A percentile compares a stretch with the other conserved stretches of the same genome.
Evolutionary conservation across 1,140 invertebrate genomes (phyloP).

Genomic region (Zaprionus ornatus): DNA sequence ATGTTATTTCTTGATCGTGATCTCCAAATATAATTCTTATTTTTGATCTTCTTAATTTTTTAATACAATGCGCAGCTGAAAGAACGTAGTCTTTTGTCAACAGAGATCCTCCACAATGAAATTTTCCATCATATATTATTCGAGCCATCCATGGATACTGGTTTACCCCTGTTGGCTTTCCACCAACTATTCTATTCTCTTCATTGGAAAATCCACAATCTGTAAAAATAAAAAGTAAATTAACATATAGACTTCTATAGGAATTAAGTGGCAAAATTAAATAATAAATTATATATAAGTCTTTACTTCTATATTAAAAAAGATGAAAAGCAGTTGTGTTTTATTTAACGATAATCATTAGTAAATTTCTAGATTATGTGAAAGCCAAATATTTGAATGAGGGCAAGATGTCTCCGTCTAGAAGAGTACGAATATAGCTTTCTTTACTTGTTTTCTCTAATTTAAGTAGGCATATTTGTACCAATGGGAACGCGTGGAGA

Average conservation of each 20-base stretch:
- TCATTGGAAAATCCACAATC: slow-evolving; percentile 90
- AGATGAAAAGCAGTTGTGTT: too few relatives aligned
- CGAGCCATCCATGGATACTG: slow-evolving; percentile 94
- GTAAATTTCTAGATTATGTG: neutral
- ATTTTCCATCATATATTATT: slow-evolving; percentile 91
- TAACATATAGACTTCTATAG: too few relatives aligned
- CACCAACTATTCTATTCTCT: slow-evolving; percentile 88
- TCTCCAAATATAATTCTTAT: slow-evolving; percentile 92
- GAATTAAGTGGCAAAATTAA: too few relatives aligned
- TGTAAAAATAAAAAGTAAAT: slow-evolving; percentile 84
- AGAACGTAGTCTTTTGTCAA: slow-evolving; percentile 89
- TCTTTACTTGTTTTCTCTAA: slow-evolving; percentile 8
- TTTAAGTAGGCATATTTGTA: neutral
- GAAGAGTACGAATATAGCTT: neutral
- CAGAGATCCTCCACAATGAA: slow-evolving; percentile 95
- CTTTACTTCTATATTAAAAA: too few relatives aligned
- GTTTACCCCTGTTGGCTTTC: slow-evolving; percentile 90
- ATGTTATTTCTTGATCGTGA: slow-evolving; percentile 91
- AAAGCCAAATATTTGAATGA: neutral
- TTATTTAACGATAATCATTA: neutral
- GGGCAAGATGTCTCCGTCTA: neutral
- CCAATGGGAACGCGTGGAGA: neutral
- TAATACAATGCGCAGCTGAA: slow-evolving; percentile 89
- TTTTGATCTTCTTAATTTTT: slow-evolving; percentile 90
- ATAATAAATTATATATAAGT: too few relatives aligned